Percentiles rank a stretch among this genome's conserved stretches.
Evolutionary conservation across 2,797 vertebrate genomes (phyloP).

Genomic region (Alcedo atthis): DNA sequence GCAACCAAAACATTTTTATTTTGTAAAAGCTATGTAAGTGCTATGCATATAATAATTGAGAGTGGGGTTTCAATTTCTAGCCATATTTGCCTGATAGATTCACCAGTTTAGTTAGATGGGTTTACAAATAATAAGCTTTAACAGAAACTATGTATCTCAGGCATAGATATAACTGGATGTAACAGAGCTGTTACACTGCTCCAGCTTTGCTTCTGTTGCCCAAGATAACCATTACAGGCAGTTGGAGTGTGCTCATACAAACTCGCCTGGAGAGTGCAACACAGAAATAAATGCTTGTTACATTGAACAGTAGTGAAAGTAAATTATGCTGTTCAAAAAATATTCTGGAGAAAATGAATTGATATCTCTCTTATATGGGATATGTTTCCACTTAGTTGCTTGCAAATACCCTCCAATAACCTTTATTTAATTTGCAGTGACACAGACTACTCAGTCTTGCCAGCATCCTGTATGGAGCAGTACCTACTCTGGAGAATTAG

Average conservation of each 20-base stretch:
- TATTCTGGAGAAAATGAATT: background rate
- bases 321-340: background rate
- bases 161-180: background rate
- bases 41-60: background rate
- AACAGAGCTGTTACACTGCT: background rate
- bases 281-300: background rate
- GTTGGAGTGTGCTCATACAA: background rate
- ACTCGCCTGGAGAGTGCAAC: background rate
- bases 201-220: background rate
- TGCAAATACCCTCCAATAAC: background rate
- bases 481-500: background rate
- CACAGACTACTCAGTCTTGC: background rate
- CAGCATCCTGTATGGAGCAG: background rate
- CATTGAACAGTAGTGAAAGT: background rate
- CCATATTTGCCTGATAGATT: background rate
- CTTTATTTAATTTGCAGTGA: background rate
- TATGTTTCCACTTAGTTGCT: background rate
- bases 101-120: background rate
- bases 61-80: background rate
- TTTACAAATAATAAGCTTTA: background rate
- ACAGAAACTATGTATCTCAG: background rate
- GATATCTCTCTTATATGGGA: background rate
- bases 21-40: background rate
- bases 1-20: background rate
- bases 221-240: background rate